Evolutionary conservation across 2,113 vertebrate species (phyloP).

Genomic region (Emberiza fucata): DNA sequence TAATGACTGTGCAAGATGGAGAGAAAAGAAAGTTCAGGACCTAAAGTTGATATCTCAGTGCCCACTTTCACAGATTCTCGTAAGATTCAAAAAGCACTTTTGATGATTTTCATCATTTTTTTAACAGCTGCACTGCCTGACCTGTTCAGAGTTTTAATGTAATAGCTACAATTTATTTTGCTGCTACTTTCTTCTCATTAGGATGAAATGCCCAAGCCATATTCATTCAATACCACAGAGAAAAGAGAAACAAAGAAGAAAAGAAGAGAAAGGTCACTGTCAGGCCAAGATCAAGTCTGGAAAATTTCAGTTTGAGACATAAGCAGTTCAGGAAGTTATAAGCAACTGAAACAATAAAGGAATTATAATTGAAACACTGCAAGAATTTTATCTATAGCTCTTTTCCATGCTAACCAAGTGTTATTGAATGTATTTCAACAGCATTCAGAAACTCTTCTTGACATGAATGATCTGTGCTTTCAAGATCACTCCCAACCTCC

Average conservation of each 20-base stretch:
- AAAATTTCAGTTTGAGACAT: conserved; percentile 9
- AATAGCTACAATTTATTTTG: background rate
- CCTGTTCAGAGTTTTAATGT: background rate
- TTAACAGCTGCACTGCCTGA: background rate
- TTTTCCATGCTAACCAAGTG: background rate
- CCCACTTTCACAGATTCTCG: background rate
- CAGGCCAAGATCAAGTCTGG: conserved; percentile 43
- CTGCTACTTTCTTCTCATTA: conserved; percentile 3
- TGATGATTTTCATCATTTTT: background rate
- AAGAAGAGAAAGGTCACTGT: background rate
- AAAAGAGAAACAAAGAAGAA: conserved; percentile 12
- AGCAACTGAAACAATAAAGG: conserved; percentile 22
- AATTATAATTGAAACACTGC: background rate
- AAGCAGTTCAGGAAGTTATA: conserved; percentile 27
- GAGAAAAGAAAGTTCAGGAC: background rate
- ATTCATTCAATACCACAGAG: background rate
- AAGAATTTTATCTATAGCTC: background rate
- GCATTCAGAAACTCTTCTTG: background rate
- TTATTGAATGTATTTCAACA: background rate
- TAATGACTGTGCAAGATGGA: background rate
- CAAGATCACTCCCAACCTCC: background rate
- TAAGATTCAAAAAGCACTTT: background rate
- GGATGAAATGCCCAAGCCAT: background rate
- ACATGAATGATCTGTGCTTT: background rate
- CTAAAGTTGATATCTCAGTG: background rate